phyloP scores from a whole-genome alignment of 2,797 vertebrate species.

The Staurois parvus region DNA sequence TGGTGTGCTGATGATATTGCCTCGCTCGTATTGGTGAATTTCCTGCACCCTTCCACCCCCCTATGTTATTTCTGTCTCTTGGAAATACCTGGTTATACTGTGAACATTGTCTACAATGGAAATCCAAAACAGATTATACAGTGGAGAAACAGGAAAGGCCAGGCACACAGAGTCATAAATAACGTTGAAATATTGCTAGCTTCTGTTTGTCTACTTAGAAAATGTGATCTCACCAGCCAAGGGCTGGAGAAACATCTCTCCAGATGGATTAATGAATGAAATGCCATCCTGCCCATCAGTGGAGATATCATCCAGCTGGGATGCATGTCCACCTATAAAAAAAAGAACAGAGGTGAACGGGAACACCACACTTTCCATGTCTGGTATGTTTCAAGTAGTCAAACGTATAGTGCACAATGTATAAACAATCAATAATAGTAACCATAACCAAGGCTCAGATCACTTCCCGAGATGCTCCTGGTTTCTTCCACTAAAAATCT shows the following conservation, averaged over 20 bases:
- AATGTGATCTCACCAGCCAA: constrained; percentile 81
- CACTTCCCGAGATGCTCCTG: not conserved
- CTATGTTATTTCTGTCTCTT: not conserved
- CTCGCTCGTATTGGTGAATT: no score
- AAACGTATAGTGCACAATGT: not conserved
- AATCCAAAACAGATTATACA: constrained; percentile 1
- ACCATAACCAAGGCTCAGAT: not conserved
- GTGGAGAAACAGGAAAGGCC: not conserved
- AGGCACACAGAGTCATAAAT: not conserved
- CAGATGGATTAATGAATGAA: constrained; percentile 87
- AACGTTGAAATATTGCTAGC: constrained; percentile 2
- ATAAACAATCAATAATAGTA: not conserved
- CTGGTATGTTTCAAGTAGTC: not conserved
- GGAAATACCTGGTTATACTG: not conserved
- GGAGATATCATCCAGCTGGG: constrained; percentile 81
- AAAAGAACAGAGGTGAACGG: constrained; percentile 15
- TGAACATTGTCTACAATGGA: not conserved
- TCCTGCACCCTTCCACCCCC: no score
- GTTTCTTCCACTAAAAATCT: not conserved
- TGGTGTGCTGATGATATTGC: no score
- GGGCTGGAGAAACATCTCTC: constrained; percentile 89
- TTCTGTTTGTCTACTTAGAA: not conserved
- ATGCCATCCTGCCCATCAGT: constrained; percentile 86
- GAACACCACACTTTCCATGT: not conserved
- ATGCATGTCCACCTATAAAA: constrained; percentile 82